These are phyloP conservation scores for Drosophila atroscutellata DNA, from an alignment of 2,888 invertebrate genomes.

Conservation along the genomic window DNA sequence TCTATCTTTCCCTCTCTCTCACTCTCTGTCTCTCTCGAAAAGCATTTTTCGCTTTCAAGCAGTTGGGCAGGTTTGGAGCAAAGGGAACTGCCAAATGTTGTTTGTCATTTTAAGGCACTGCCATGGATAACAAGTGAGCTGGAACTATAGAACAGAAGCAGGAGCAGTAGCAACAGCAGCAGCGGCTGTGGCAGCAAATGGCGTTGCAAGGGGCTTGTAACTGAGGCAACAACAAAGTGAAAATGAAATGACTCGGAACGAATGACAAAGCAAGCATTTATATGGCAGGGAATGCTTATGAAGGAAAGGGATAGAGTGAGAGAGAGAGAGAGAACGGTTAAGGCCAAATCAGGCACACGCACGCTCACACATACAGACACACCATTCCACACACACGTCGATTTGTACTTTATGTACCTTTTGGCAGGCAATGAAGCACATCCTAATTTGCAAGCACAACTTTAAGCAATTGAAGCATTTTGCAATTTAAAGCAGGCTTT, in stretches of 20 bases:
- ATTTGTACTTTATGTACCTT: constrained; percentile 71
- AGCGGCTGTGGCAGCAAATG: constrained; percentile 59
- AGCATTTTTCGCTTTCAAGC: constrained; percentile 74
- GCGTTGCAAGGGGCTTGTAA: constrained; percentile 58
- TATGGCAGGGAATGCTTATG: constrained; percentile 61
- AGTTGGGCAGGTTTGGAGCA: constrained; percentile 24
- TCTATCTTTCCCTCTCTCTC: neutral
- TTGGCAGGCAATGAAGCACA: constrained; percentile 78
- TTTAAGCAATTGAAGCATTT: constrained; percentile 56
- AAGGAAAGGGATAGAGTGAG: constrained; percentile 10
- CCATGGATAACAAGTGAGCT: constrained; percentile 79
- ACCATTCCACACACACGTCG: constrained; percentile 39
- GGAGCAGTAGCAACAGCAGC: neutral
- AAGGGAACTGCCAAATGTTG: constrained; percentile 72
- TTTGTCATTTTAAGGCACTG: constrained; percentile 77
- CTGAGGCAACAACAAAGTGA: constrained; percentile 79
- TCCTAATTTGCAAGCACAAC: constrained; percentile 64
- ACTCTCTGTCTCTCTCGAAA: constrained; percentile 27
- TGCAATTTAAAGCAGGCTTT: constrained; percentile 54
- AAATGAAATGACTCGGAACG: constrained; percentile 82
- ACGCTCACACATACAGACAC: constrained; percentile 32
- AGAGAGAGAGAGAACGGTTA: constrained; percentile 9
- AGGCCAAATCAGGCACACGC: constrained; percentile 40
- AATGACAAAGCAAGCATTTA: constrained; percentile 80
- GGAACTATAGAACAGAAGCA: constrained; percentile 69